Percentiles rank a stretch among this genome's conserved stretches.
Conservation (phyloP, 1,140 invertebrate genomes). For the Zaprionus gabonicus region DNA sequence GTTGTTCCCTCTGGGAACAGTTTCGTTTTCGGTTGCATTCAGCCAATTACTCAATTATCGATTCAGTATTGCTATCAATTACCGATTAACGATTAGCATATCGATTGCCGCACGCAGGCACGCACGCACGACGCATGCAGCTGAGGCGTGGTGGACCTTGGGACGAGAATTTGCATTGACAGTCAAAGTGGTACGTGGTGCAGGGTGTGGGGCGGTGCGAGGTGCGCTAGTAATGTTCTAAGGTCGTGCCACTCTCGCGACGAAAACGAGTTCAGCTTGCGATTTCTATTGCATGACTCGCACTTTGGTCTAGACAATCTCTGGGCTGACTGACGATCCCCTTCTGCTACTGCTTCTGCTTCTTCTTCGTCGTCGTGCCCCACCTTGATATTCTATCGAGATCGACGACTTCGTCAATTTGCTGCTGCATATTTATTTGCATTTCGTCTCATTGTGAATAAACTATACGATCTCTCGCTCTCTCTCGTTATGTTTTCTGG, state of each 20-base stretch:
- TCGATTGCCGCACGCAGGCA: slow-evolving; percentile 15
- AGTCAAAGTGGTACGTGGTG: slow-evolving; percentile 12
- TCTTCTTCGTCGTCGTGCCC: background rate
- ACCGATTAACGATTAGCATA: slow-evolving; percentile 37
- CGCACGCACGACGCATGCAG: slow-evolving; percentile 29
- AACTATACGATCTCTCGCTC: slow-evolving; percentile 36
- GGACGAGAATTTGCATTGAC: slow-evolving; percentile 52
- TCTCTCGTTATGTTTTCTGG: background rate
- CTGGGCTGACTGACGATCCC: slow-evolving; percentile 2
- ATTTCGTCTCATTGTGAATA: slow-evolving; percentile 50
- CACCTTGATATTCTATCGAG: background rate
- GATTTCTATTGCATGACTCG: background rate
- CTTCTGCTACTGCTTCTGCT: background rate
- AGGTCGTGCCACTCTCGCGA: slow-evolving; percentile 46
- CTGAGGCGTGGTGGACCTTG: slow-evolving; percentile 25
- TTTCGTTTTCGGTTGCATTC: background rate
- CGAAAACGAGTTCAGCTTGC: slow-evolving; percentile 15
- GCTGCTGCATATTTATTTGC: slow-evolving; percentile 31
- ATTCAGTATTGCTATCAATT: slow-evolving; percentile 13
- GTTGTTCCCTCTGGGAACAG: slow-evolving; percentile 2
- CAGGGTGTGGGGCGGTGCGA: slow-evolving; percentile 12
- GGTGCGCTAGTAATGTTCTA: slow-evolving; percentile 37
- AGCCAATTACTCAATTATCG: slow-evolving; percentile 8
- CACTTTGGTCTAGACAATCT: slow-evolving; percentile 1
- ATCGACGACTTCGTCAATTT: slow-evolving; percentile 10